Evolutionary conservation across 2,113 vertebrate species (phyloP).

Genomic region (Antennarius striatus): DNA sequence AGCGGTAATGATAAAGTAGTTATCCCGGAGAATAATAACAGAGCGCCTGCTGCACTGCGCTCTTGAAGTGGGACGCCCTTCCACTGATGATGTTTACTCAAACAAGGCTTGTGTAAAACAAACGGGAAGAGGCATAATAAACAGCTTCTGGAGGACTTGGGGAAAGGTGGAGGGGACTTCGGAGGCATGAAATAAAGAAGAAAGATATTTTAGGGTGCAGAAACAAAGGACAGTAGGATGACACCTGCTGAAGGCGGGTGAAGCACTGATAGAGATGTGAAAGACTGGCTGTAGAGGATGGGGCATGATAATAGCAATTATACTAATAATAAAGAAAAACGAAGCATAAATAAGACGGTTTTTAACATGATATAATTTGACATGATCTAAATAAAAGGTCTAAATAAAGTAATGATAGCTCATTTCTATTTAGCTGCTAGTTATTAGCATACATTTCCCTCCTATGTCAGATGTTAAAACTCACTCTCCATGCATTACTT

Average conservation of each 20-base stretch:
- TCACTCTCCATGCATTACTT: no score
- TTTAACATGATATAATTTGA: no score
- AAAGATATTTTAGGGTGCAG: neutral
- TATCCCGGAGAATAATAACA: constrained; percentile 51
- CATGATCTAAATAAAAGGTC: no score
- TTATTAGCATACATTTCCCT: no score
- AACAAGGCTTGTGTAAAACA: constrained; percentile 54
- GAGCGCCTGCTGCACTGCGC: constrained; percentile 36
- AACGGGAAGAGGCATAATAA: constrained; percentile 65
- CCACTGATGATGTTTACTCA: constrained; percentile 59
- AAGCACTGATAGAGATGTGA: neutral
- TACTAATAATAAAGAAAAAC: no score
- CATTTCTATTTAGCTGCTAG: no score
- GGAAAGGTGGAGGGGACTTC: neutral
- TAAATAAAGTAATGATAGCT: no score
- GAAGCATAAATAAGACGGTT: no score
- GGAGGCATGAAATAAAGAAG: constrained; percentile 5
- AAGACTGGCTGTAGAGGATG: neutral
- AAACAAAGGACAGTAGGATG: neutral
- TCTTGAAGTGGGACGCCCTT: constrained; percentile 36
- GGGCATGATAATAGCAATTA: no score
- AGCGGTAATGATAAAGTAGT: constrained; percentile 47
- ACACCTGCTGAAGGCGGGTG: constrained; percentile 4
- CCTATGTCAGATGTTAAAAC: no score
- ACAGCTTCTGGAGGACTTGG: constrained; percentile 44